A percentile compares a stretch with the other conserved stretches of the same genome.
Conservation (phyloP, 2,888 invertebrate species). For the Eilema sororculum region DNA sequence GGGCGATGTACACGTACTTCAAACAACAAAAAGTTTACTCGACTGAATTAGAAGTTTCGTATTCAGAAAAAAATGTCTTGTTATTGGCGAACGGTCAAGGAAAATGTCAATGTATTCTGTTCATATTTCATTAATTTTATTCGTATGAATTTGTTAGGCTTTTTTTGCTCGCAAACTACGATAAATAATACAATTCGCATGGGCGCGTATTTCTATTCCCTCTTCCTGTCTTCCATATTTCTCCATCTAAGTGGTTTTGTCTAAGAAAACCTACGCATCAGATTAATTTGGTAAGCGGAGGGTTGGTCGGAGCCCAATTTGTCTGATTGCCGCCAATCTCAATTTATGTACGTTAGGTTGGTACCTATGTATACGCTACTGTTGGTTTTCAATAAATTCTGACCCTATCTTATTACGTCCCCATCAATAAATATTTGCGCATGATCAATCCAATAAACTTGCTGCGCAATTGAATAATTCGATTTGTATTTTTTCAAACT, state of each 20-base stretch:
- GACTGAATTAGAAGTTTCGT: slow-evolving; percentile 37
- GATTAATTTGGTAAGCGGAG: slow-evolving; percentile 83
- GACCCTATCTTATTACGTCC: slow-evolving; percentile 82
- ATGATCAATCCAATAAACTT: slow-evolving; percentile 84
- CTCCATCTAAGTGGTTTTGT: slow-evolving; percentile 76
- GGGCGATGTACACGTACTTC: slow-evolving; percentile 53
- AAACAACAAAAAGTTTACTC: slow-evolving; percentile 45
- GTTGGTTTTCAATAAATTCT: slow-evolving; percentile 83
- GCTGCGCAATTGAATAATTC: slow-evolving; percentile 67
- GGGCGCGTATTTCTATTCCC: slow-evolving; percentile 53
- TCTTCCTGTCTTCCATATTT: slow-evolving; percentile 64
- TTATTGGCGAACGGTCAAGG: slow-evolving; percentile 34
- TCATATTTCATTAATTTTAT: slow-evolving; percentile 36
- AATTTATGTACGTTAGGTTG: slow-evolving; percentile 81
- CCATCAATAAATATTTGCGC: slow-evolving; percentile 86
- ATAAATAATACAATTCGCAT: slow-evolving; percentile 63
- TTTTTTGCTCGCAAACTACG: slow-evolving; percentile 39
- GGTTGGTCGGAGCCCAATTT: slow-evolving; percentile 86
- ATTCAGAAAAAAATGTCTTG: slow-evolving; percentile 21
- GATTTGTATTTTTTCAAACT: slow-evolving; percentile 44
- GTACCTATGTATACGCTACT: slow-evolving; percentile 58
- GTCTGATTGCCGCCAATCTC: slow-evolving; percentile 86
- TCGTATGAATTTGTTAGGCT: slow-evolving; percentile 38
- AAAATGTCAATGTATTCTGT: slow-evolving; percentile 35
- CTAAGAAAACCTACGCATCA: slow-evolving; percentile 84